These are phyloP conservation scores for Harpagoxenus sublaevis DNA, from an alignment of 2,888 invertebrate species.

Conservation along the genomic window DNA sequence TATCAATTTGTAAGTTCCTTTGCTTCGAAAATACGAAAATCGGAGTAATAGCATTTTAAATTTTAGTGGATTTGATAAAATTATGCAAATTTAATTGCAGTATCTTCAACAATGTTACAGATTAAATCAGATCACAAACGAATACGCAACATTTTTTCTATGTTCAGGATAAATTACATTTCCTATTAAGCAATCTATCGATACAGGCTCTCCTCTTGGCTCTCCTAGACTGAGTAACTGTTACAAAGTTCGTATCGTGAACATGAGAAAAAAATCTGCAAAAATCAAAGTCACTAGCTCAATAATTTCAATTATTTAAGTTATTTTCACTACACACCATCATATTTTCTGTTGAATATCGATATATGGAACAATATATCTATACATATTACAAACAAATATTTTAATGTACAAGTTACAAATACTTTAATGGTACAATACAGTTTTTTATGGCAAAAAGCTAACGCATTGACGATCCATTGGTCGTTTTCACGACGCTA, in stretches of 20 bases:
- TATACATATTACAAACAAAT: not conserved
- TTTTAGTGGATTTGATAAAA: constrained; percentile 1
- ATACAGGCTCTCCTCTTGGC: not conserved
- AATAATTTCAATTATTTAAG: not conserved
- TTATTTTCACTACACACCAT: not conserved
- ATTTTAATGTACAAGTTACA: not conserved
- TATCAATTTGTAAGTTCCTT: not conserved
- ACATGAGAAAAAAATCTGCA: not conserved
- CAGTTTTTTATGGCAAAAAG: not conserved
- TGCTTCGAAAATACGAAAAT: constrained; percentile 7
- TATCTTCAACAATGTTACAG: not conserved
- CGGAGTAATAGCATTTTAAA: not conserved
- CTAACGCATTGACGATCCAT: constrained; percentile 8
- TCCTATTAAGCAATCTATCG: not conserved
- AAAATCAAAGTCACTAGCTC: not conserved
- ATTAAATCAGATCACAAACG: not conserved
- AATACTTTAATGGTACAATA: not conserved
- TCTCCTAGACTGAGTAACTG: not conserved
- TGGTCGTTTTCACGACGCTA: not conserved
- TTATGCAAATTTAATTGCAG: constrained; percentile 12
- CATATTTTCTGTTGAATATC: not conserved
- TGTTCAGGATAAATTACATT: constrained; percentile 11
- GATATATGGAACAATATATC: not conserved
- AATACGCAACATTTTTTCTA: not conserved
- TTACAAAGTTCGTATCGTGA: not conserved